Percentiles rank a stretch among this genome's conserved stretches.
Conservation (phyloP, 1,140 invertebrate species). For the Pantala flavescens region DNA sequence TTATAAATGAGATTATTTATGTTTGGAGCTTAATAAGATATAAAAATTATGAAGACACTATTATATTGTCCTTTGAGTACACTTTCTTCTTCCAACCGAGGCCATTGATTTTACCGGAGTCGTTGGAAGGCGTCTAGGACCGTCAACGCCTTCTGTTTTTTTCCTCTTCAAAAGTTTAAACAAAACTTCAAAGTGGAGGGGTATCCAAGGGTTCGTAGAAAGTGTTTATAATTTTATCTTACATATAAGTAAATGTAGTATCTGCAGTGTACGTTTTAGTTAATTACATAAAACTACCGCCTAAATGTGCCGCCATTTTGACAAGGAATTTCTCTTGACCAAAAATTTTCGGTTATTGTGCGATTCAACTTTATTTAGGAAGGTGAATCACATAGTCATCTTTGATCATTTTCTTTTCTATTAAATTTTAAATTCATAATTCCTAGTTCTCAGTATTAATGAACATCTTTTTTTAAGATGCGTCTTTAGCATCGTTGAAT, state of each 20-base stretch:
- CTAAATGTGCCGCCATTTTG: neutral
- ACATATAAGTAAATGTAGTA: neutral
- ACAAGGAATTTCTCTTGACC: neutral
- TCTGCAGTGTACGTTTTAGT: neutral
- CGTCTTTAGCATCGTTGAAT: too few relatives aligned
- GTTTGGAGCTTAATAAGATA: neutral
- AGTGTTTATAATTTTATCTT: neutral
- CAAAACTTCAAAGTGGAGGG: neutral
- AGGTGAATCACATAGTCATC: too few relatives aligned
- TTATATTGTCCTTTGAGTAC: neutral
- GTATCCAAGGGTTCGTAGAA: neutral
- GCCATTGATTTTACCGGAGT: neutral
- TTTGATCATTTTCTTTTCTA: too few relatives aligned
- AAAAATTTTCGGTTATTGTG: too few relatives aligned
- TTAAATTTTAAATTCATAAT: too few relatives aligned
- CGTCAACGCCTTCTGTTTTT: neutral
- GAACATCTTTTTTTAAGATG: too few relatives aligned
- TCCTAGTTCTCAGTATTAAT: too few relatives aligned
- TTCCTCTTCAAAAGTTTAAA: neutral
- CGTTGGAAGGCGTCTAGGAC: neutral
- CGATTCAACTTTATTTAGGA: too few relatives aligned
- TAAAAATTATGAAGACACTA: neutral
- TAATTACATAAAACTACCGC: neutral
- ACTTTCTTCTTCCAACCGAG: neutral
- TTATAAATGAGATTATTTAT: neutral